Evolutionary conservation across 2,797 vertebrate genomes (phyloP).

Genomic region (Eupleurogrammus muticus): DNA sequence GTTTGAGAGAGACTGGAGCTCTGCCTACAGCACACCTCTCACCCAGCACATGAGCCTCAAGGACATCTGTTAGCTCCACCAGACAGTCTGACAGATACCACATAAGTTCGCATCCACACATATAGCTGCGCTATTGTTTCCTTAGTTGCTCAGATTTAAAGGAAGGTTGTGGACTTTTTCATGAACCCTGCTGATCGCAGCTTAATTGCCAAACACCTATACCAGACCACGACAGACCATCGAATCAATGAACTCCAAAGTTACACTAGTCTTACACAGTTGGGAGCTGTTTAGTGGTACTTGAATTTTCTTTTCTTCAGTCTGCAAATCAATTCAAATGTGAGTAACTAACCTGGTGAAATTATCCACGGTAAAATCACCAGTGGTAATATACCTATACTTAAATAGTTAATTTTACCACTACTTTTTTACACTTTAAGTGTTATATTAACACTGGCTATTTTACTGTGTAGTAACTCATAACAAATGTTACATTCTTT

Average conservation of each 20-base stretch:
- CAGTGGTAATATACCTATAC: no score
- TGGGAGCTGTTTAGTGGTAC: background rate
- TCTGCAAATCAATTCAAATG: fast-evolving
- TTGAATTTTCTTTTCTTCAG: background rate
- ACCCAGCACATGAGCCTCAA: conserved; percentile 60
- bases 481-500: no score
- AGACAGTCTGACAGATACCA: background rate
- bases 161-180: background rate
- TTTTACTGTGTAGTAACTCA: no score
- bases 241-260: background rate
- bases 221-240: background rate
- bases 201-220: conserved; percentile 9
- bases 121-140: background rate
- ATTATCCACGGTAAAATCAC: no score
- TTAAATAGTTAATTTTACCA: no score
- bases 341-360: background rate
- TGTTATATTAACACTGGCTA: no score
- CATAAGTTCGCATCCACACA: background rate
- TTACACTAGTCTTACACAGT: background rate
- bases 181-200: background rate
- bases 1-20: conserved; percentile 93
- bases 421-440: no score
- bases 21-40: conserved; percentile 86
- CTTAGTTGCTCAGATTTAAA: background rate
- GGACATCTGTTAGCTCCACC: conserved; percentile 56